Evolutionary conservation across 1,140 invertebrate species (phyloP).

Genomic region (Marisa cornuarietis): DNA sequence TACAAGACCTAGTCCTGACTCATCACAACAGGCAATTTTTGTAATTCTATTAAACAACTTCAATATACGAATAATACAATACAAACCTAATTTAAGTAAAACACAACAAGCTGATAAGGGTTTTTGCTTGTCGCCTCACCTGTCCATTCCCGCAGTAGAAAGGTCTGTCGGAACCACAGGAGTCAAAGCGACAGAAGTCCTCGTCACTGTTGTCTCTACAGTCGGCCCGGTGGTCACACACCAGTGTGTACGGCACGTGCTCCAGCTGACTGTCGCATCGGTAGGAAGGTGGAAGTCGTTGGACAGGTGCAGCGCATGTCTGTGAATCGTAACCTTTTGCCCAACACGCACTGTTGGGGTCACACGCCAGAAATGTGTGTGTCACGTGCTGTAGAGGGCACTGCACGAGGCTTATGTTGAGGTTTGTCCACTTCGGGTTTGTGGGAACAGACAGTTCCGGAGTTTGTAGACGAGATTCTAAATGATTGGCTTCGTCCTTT

Average conservation of each 20-base stretch:
- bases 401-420: background rate
- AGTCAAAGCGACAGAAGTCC: background rate
- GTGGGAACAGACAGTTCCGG: background rate
- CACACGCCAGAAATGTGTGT: background rate
- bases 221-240: slow-evolving; percentile 13
- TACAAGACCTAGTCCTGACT: no score
- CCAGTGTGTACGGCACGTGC: slow-evolving; percentile 12
- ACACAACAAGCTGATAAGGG: no score
- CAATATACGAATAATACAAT: no score
- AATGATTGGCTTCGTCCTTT: background rate
- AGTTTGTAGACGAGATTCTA: background rate
- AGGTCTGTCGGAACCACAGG: background rate
- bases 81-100: no score
- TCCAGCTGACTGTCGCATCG: background rate
- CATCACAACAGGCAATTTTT: no score
- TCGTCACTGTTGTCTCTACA: slow-evolving; percentile 11
- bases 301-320: background rate
- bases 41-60: no score
- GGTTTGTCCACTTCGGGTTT: background rate
- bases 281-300: background rate
- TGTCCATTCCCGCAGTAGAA: background rate
- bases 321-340: background rate
- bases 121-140: no score
- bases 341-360: background rate
- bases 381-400: background rate